phyloP scores from a whole-genome alignment of 2,113 vertebrate species.

The Xiphorhynchus elegans region DNA sequence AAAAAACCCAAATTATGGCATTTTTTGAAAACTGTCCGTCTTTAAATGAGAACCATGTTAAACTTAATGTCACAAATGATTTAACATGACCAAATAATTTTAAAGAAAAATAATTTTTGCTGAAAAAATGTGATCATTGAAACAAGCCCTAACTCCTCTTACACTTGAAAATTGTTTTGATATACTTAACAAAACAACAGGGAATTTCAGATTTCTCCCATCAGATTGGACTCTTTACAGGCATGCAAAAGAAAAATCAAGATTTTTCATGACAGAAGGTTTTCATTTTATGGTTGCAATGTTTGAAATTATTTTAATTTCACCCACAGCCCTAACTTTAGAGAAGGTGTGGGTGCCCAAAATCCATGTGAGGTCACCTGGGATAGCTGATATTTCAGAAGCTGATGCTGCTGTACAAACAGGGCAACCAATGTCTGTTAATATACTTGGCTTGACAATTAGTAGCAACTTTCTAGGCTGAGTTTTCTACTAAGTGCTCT shows the following conservation, averaged over 20 bases:
- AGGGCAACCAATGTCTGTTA: neutral
- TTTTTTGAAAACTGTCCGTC: neutral
- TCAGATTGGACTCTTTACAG: neutral
- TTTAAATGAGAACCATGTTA: conserved; percentile 12
- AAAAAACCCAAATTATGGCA: neutral
- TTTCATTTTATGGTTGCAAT: neutral
- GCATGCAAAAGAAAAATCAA: neutral
- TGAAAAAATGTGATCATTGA: neutral
- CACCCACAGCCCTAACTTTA: neutral
- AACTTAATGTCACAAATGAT: neutral
- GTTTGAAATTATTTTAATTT: neutral
- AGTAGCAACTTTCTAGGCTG: neutral
- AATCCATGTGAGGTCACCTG: neutral
- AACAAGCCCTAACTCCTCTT: neutral
- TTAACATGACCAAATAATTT: neutral
- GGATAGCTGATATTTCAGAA: neutral
- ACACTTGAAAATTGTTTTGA: neutral
- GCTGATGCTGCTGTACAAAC: neutral
- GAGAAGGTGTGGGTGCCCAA: neutral
- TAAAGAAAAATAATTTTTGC: neutral
- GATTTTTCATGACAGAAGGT: neutral
- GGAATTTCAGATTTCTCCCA: conserved; percentile 28
- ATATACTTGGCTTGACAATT: neutral
- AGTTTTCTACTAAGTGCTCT: neutral
- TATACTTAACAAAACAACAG: neutral